Conservation (phyloP, 1,140 invertebrate genomes). For the Apocrypta bakeri region DNA sequence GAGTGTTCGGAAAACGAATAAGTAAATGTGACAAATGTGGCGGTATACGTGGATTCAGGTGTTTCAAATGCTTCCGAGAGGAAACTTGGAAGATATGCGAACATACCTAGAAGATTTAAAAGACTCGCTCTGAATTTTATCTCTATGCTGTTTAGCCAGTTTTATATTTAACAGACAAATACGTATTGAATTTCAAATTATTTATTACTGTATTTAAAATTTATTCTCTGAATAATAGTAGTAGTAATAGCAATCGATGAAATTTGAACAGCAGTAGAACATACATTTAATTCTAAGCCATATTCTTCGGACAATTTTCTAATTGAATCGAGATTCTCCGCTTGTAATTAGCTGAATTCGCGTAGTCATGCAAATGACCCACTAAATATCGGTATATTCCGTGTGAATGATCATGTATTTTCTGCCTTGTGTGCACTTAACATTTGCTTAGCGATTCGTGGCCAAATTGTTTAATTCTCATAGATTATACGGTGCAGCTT, state of each 20-base stretch:
- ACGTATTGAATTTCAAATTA: neutral
- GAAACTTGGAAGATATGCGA: neutral
- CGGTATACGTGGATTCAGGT: neutral
- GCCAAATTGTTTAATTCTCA: neutral
- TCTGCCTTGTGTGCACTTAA: neutral
- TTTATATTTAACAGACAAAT: neutral
- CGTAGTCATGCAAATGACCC: neutral
- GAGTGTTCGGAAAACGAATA: neutral
- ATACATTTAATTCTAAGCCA: too few relatives aligned
- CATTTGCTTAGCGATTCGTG: neutral
- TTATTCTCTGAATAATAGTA: too few relatives aligned
- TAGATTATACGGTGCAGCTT: neutral
- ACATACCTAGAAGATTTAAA: neutral
- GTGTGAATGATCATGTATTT: neutral
- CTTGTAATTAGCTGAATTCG: neutral
- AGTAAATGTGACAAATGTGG: neutral
- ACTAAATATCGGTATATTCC: neutral
- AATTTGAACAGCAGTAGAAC: too few relatives aligned
- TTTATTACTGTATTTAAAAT: neutral
- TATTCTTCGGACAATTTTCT: neutral
- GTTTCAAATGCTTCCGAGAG: neutral
- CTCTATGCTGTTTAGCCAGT: too few relatives aligned
- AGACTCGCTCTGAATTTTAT: too few relatives aligned
- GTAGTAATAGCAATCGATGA: too few relatives aligned
- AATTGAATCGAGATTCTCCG: neutral